Evolutionary conservation across 2,797 vertebrate species (phyloP).

Genomic region (Pipistrellus nathusii): DNA sequence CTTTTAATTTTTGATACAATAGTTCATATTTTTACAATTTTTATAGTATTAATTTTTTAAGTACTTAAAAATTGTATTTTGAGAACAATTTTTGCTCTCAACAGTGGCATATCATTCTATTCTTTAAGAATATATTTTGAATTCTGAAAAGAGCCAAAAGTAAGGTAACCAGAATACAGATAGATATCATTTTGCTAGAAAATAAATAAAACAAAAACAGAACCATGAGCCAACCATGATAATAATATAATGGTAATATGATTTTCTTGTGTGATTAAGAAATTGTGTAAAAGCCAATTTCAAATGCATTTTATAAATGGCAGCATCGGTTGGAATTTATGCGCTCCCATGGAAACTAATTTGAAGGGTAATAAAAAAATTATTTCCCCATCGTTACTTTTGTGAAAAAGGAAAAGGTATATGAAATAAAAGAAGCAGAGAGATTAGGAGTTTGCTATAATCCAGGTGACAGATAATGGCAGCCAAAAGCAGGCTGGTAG

Average conservation of each 20-base stretch:
- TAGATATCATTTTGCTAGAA: conserved; percentile 11
- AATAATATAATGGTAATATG: background rate
- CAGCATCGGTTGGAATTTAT: background rate
- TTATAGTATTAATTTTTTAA: background rate
- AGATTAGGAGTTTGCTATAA: background rate
- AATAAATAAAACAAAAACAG: conserved; percentile 12
- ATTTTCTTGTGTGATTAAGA: conserved; percentile 56
- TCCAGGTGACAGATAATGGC: background rate
- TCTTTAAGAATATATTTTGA: conserved; percentile 15
- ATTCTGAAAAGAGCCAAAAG: conserved; percentile 10
- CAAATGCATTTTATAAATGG: conserved; percentile 31
- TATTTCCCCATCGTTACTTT: background rate
- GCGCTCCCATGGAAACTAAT: background rate
- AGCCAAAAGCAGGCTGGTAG: background rate
- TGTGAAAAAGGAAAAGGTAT: background rate
- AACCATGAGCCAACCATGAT: background rate
- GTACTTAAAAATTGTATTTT: conserved; percentile 5
- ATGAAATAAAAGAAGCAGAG: background rate
- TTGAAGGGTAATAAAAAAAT: conserved; percentile 14
- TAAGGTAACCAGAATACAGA: background rate
- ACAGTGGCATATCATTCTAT: background rate
- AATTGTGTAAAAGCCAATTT: conserved; percentile 40
- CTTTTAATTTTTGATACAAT: conserved; percentile 3
- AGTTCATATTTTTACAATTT: background rate
- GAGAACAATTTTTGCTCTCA: background rate